Evolutionary conservation across 2,797 vertebrate species (phyloP).

Genomic region (Rhinophrynus dorsalis): DNA sequence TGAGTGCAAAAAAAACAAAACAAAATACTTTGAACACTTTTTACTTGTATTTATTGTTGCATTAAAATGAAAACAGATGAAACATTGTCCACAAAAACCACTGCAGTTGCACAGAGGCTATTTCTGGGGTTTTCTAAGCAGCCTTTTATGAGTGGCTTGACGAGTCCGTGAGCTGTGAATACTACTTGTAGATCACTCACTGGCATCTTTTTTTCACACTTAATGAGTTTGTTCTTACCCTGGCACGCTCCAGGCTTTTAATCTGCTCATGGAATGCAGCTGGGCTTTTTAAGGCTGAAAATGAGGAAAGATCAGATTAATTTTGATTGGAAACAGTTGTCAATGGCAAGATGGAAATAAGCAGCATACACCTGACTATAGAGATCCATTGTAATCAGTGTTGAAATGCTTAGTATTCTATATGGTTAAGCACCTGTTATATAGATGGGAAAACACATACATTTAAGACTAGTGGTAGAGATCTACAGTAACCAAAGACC

Average conservation of each 20-base stretch:
- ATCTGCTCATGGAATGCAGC: constrained; percentile 94
- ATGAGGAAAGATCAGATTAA: constrained; percentile 56
- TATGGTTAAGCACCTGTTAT: too few relatives aligned
- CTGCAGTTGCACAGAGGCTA: not conserved
- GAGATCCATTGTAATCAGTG: too few relatives aligned
- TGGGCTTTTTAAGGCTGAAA: constrained; percentile 91
- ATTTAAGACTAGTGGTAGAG: too few relatives aligned
- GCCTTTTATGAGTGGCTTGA: not conserved
- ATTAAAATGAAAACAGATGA: not conserved
- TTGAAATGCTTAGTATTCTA: too few relatives aligned
- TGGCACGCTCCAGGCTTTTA: constrained; percentile 91
- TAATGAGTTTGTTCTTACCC: constrained; percentile 71
- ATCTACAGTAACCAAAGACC: too few relatives aligned
- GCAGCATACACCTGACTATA: not conserved
- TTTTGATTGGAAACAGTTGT: constrained; percentile 26
- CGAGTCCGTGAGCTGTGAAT: not conserved
- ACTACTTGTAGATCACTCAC: not conserved
- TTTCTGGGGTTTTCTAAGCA: not conserved
- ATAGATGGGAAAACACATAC: too few relatives aligned
- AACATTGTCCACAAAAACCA: not conserved
- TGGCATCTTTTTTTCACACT: not conserved
- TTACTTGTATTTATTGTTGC: too few relatives aligned
- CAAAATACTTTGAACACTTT: too few relatives aligned
- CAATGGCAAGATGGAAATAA: not conserved
- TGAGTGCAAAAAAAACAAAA: not conserved